Evolutionary conservation across 2,888 invertebrate genomes (phyloP), one percentile per base, ranked within the genome.

Genomic region (Euzetes globulus): DNA sequence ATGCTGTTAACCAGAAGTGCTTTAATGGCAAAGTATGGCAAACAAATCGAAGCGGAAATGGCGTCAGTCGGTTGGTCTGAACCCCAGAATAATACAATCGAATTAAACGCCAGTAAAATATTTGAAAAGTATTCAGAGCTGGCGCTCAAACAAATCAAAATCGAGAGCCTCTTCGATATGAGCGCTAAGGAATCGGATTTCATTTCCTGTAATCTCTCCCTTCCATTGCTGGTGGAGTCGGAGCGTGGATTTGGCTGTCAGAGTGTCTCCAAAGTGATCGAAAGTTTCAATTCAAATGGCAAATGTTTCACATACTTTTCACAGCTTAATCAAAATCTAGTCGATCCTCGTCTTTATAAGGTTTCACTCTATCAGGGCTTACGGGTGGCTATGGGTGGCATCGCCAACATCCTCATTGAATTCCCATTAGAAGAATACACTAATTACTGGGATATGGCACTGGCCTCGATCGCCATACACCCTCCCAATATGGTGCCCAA

Each of bases 271-370:
- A 33, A 27, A 33, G 63, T 63, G 63, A 63, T 63, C 33, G 63
- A 63, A 63, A 63, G 63, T 63, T 63, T 63, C 63, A 27, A 63
- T 63, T 63, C 27, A 29, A 63, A 58, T n/a, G 58, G 58, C 7
- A 63, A 63, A 13, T 63, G 63, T 17, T 63, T 58, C 22, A 58
- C 58, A 58, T 58, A 17, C 15, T 58, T 58, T 22, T 58, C 58
- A 25, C 58, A 58, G n/a, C 58, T 58, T 22, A 58, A 58, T 22
- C 58, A 58, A 58, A 58, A 58, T 22, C 58, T n/a, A 58, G 58
- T 58, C 27, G 58, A 58, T 22, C 58, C 58, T 9, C 58, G 13
- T 4, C 58, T 58, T n/a, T 58, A 58, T 27, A 58, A 58, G 22
- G 58, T 58, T 4, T 58, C 58, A 58, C 58, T 58, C 22, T 9